A percentile compares a stretch with the other conserved stretches of the same genome.
phyloP scores from a whole-genome alignment of 2,888 invertebrate species.

The Gibbula magus region DNA sequence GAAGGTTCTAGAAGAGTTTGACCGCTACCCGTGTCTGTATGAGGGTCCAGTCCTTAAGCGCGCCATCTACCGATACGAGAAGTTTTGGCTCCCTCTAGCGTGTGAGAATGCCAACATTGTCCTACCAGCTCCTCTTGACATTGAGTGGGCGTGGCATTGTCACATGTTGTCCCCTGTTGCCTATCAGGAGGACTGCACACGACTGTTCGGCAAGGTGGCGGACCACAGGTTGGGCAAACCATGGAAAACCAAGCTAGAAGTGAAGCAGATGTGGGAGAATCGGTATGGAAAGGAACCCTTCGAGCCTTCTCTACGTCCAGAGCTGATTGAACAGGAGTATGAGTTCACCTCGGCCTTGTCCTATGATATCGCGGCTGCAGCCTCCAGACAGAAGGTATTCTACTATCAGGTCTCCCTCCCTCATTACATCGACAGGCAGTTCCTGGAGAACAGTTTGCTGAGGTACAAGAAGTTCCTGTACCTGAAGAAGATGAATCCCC shows the following conservation, averaged over 20 bases:
- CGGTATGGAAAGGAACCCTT: slow-evolving; percentile 62
- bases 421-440: slow-evolving; percentile 75
- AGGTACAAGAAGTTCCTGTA: slow-evolving; percentile 74
- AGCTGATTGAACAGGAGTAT: slow-evolving; percentile 29
- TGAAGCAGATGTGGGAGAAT: slow-evolving; percentile 50
- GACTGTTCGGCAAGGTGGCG: slow-evolving; percentile 57
- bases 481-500: slow-evolving; percentile 73
- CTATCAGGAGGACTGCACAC: slow-evolving; percentile 63
- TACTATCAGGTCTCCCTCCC: slow-evolving; percentile 77
- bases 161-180: slow-evolving; percentile 70
- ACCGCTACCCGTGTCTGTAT: slow-evolving; percentile 55
- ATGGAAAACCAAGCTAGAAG: slow-evolving; percentile 41
- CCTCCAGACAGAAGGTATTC: slow-evolving; percentile 75
- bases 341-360: slow-evolving; percentile 46
- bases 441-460: slow-evolving; percentile 71
- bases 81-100: slow-evolving; percentile 75
- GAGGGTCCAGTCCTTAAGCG: slow-evolving; percentile 71
- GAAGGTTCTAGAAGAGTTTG: slow-evolving; percentile 60
- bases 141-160: slow-evolving; percentile 77
- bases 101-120: slow-evolving; percentile 49
- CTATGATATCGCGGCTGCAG: slow-evolving; percentile 76
- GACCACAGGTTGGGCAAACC: slow-evolving; percentile 63
- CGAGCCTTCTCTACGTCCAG: slow-evolving; percentile 41
- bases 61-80: slow-evolving; percentile 76
- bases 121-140: slow-evolving; percentile 73